These are phyloP conservation scores for Parapsyche elsis DNA, from an alignment of 1,140 invertebrate species.

Conservation along the genomic window DNA sequence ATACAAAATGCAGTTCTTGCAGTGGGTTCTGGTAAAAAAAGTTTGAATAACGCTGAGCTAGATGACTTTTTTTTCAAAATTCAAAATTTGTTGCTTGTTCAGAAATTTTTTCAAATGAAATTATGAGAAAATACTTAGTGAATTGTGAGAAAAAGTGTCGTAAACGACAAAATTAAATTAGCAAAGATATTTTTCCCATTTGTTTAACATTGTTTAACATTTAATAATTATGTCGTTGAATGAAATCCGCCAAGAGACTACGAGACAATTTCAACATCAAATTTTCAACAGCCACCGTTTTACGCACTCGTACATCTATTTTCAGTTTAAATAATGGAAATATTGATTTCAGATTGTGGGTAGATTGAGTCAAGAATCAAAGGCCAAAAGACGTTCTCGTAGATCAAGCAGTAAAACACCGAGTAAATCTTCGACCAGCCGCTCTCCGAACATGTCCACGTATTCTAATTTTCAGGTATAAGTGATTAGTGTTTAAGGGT, in stretches of 20 bases:
- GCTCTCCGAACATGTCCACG: conserved; percentile 22
- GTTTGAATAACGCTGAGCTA: too few relatives aligned
- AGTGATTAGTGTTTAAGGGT: background rate
- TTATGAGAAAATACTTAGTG: too few relatives aligned
- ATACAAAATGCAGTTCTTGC: too few relatives aligned
- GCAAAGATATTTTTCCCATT: background rate
- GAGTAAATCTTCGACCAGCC: background rate
- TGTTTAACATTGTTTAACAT: background rate
- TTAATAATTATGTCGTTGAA: conserved; percentile 3
- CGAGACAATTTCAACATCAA: too few relatives aligned
- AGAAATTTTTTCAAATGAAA: too few relatives aligned
- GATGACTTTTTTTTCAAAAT: too few relatives aligned
- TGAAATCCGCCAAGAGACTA: too few relatives aligned
- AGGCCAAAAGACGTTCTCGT: conserved; percentile 44
- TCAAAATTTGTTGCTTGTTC: too few relatives aligned
- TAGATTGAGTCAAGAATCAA: conserved; percentile 45
- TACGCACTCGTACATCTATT: background rate
- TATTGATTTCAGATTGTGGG: conserved; percentile 44
- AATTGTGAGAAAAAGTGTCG: too few relatives aligned
- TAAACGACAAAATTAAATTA: too few relatives aligned
- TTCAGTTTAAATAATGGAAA: background rate
- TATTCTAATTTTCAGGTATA: conserved; percentile 51
- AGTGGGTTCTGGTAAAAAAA: too few relatives aligned
- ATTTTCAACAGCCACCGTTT: too few relatives aligned
- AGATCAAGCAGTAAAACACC: conserved; percentile 36